Conservation (phyloP, 2,888 invertebrate species). For the Notodonta dromedarius region DNA sequence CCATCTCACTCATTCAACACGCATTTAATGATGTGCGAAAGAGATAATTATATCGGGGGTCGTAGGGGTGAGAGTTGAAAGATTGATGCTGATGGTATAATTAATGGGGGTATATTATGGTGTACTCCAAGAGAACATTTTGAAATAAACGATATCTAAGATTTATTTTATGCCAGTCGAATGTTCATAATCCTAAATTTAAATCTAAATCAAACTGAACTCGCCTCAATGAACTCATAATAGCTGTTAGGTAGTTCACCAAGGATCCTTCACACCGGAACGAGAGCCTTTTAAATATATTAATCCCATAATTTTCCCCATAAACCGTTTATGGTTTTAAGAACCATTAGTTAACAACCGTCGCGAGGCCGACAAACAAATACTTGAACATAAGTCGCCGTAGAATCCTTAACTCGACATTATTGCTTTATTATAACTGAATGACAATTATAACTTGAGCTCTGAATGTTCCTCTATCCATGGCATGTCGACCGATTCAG, state of each 20-base stretch:
- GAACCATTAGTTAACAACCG: constrained; percentile 4
- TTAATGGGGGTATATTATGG: constrained; percentile 15
- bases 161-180: neutral
- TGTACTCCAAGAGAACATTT: too few species aligned
- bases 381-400: constrained; percentile 34
- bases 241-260: neutral
- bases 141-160: neutral
- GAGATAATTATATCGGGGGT: constrained; percentile 19
- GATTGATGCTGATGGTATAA: constrained; percentile 32
- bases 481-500: too few species aligned
- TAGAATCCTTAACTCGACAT: constrained; percentile 42
- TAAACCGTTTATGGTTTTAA: constrained; percentile 4
- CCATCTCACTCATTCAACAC: constrained; percentile 16
- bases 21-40: neutral
- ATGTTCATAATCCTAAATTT: too few species aligned
- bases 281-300: neutral
- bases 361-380: constrained; percentile 32
- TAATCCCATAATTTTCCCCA: neutral
- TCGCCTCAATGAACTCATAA: too few species aligned
- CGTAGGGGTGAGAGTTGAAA: constrained; percentile 31
- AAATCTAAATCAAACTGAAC: too few species aligned
- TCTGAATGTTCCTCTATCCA: neutral
- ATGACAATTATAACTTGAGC: constrained; percentile 21
- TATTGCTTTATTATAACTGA: constrained; percentile 40
- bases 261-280: neutral